These are phyloP conservation scores for Coreoperca whiteheadi DNA, from an alignment of 2,113 vertebrate genomes.

Conservation along the genomic window DNA sequence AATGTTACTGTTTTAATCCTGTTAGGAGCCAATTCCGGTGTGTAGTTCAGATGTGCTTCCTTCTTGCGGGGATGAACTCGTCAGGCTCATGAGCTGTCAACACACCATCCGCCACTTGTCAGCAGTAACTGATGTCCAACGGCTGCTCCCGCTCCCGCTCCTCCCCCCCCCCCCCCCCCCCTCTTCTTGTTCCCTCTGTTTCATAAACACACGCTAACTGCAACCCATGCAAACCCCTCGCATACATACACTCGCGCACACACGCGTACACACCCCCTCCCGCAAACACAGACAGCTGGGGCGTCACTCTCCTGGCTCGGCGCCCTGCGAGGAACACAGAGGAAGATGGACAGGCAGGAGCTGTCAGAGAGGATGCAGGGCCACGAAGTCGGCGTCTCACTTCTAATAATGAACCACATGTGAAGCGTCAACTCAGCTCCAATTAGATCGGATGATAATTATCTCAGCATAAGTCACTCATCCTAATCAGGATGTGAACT, in stretches of 20 bases:
- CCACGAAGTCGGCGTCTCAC: conserved; percentile 43
- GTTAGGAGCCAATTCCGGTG: neutral
- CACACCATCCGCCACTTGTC: conserved; percentile 68
- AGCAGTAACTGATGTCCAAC: conserved; percentile 64
- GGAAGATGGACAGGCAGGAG: conserved; percentile 61
- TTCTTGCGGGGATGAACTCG: conserved; percentile 61
- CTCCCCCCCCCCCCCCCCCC: no score
- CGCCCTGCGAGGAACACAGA: conserved; percentile 14
- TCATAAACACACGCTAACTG: conserved; percentile 20
- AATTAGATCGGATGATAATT: conserved; percentile 69
- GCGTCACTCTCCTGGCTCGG: conserved; percentile 25
- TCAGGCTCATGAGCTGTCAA: conserved; percentile 70
- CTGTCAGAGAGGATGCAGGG: conserved; percentile 49
- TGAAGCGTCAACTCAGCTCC: conserved; percentile 52
- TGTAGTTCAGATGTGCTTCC: conserved; percentile 33
- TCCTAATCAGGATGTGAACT: conserved; percentile 42
- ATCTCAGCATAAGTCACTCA: conserved; percentile 56
- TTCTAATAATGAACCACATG: conserved; percentile 65
- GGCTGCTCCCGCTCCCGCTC: conserved; percentile 13
- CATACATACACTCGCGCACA: neutral
- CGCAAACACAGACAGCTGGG: conserved; percentile 37
- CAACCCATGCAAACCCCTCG: neutral
- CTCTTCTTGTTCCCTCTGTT: conserved; percentile 31
- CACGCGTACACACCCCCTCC: neutral
- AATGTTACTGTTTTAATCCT: neutral